phyloP scores from a whole-genome alignment of 2,797 vertebrate species.

The Nothura maculosa region DNA sequence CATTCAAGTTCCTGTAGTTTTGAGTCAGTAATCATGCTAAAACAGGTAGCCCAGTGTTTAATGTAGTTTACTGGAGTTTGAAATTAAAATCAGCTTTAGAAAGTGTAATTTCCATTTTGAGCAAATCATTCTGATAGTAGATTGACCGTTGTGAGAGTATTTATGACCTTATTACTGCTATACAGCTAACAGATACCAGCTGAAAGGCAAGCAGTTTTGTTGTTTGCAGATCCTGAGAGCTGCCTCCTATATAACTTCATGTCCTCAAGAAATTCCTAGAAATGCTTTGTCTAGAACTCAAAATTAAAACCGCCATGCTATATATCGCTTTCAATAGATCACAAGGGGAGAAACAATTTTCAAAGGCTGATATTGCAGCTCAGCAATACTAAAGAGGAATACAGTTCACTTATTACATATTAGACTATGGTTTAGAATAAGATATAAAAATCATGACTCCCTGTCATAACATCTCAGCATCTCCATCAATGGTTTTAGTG shows the following conservation, averaged over 20 bases:
- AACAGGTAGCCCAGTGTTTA: not conserved
- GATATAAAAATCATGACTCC: not conserved
- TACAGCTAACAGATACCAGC: not conserved
- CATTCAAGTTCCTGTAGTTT: not conserved
- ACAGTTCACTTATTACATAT: not conserved
- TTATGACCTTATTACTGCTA: not conserved
- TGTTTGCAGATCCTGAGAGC: not conserved
- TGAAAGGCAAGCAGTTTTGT: not conserved
- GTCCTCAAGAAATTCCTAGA: not conserved
- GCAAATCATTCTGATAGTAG: not conserved
- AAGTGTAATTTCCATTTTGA: not conserved
- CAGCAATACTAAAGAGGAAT: not conserved
- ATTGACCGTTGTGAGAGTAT: not conserved
- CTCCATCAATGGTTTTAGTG: not conserved
- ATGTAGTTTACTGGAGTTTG: not conserved
- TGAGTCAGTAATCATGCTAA: not conserved
- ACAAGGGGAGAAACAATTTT: not conserved
- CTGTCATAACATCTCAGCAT: not conserved
- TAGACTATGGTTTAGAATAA: not conserved
- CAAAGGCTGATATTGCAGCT: not conserved
- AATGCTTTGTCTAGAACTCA: not conserved
- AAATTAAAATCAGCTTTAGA: constrained; percentile 23
- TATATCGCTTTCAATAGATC: not conserved
- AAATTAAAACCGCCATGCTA: not conserved
- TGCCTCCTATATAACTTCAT: not conserved